Evolutionary conservation across 2,888 invertebrate species (phyloP), one percentile per base, ranked within the genome.

Genomic region (Lasioglossum oenotherae): DNA sequence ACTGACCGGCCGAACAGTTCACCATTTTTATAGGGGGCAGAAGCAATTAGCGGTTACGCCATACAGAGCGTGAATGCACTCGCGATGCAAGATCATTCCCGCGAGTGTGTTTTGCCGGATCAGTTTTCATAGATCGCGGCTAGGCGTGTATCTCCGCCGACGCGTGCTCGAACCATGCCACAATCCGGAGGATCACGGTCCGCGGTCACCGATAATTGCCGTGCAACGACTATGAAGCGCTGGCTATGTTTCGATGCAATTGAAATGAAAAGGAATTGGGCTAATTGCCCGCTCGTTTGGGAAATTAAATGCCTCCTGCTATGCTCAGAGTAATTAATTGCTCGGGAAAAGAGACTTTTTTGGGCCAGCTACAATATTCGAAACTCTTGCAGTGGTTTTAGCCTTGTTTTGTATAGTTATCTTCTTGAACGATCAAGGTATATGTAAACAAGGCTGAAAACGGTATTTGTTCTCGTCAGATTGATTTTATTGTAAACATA

Each of bases 1-100:
- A 94, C 93, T 93, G 92, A 85, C 91, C 90, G 80, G 53, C 72
- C 80, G 74, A 81, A 84, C 87, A 81, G 67, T 74, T 82, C 80
- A 53, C 84, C 92, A 94, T 94, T 94, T 94, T 94, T 93, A 95
- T 95, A 94, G 91, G 89, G 85, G 85, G 67, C 82, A 73, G 76
- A 57, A 38, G 85, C 82, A 92, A 93, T 93, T 92, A 93, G 88
- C 84, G 84, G 90, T 94, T 94, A 93, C 92, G 91, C 85, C 93
- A 94, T 95, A 94, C 94, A 95, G 95, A 95, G 94, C 95, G 95
- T 95, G 95, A 95, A 95, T 94, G 91, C 91, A 90, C 92, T 35
- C 91, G 46, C 74, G 44, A 57, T 31, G 35, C 53, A 6, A 67
- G 35, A 82, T 82, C 46, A 74, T 82, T 85, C 53, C 31, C 44